Evolutionary conservation across 2,888 invertebrate genomes (phyloP).

Genomic region (Hedychridium roseum): DNA sequence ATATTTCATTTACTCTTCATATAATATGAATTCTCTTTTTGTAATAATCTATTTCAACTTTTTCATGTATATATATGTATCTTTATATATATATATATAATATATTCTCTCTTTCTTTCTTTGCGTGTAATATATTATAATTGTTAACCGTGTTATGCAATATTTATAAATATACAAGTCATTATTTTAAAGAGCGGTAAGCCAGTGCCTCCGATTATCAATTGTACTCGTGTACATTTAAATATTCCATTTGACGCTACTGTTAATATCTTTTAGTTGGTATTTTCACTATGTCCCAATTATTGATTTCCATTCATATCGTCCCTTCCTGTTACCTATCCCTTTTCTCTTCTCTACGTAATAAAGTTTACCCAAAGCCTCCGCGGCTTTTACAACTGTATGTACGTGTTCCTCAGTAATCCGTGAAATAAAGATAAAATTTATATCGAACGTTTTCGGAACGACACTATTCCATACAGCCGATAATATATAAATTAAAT

Average conservation of each 20-base stretch:
- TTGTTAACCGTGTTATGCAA: constrained; percentile 50
- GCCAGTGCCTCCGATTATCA: constrained; percentile 49
- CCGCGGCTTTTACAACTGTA: too few species aligned
- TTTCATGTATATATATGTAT: constrained; percentile 32
- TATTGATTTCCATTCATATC: constrained; percentile 39
- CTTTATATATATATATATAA: constrained; percentile 34
- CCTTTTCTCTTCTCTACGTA: too few species aligned
- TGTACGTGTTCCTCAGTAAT: too few species aligned
- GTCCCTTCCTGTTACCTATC: constrained; percentile 33
- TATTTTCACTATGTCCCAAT: constrained; percentile 40
- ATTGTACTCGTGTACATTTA: constrained; percentile 44
- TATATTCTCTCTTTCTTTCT: constrained; percentile 34
- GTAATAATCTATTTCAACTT: constrained; percentile 49
- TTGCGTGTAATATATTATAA: constrained; percentile 42
- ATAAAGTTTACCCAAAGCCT: too few species aligned
- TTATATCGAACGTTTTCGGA: too few species aligned
- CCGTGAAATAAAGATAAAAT: too few species aligned
- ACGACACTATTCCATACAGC: too few species aligned
- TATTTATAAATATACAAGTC: constrained; percentile 63
- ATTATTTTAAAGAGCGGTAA: constrained; percentile 53
- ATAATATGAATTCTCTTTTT: constrained; percentile 50
- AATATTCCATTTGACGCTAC: constrained; percentile 40
- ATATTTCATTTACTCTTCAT: constrained; percentile 37
- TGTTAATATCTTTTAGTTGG: constrained; percentile 34
- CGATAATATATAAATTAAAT: too few species aligned